Conservation (phyloP, 2,113 vertebrate species). For the Leucosticte australis region DNA sequence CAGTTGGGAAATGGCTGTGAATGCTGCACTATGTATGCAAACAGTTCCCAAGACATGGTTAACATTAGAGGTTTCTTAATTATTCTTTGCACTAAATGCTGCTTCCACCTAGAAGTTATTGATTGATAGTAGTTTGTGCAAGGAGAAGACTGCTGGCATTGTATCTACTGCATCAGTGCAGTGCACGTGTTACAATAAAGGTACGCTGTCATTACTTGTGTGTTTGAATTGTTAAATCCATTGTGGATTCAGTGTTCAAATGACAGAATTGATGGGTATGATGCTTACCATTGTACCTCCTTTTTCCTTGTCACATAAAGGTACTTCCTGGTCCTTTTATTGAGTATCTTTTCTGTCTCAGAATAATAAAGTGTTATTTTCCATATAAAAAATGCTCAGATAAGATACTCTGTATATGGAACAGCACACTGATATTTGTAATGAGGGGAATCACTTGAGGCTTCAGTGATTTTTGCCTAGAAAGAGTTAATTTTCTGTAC, state of each 20-base stretch:
- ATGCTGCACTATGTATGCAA: constrained; percentile 2
- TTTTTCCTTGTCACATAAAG: background rate
- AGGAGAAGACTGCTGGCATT: constrained; percentile 44
- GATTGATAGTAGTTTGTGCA: constrained; percentile 43
- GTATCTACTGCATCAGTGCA: constrained; percentile 47
- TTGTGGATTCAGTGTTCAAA: background rate
- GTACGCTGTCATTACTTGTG: background rate
- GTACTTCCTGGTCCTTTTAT: background rate
- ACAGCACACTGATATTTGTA: background rate
- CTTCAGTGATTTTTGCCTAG: background rate
- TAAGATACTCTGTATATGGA: background rate
- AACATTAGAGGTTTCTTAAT: background rate
- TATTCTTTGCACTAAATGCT: constrained; percentile 69
- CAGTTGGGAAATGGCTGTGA: background rate
- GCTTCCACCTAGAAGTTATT: constrained; percentile 55
- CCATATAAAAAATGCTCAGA: background rate
- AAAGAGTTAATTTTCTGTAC: background rate
- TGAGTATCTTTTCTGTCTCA: background rate
- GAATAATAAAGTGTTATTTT: background rate
- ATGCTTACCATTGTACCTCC: background rate
- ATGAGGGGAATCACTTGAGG: background rate
- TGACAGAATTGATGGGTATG: background rate
- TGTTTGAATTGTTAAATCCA: background rate
- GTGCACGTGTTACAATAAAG: constrained; percentile 63
- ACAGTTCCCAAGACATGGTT: constrained; percentile 8